Percentiles rank a stretch among this genome's conserved stretches.
These are phyloP conservation scores for Sebastes kiyomatsui DNA, from an alignment of 2,797 vertebrate genomes.

Conservation along the genomic window DNA sequence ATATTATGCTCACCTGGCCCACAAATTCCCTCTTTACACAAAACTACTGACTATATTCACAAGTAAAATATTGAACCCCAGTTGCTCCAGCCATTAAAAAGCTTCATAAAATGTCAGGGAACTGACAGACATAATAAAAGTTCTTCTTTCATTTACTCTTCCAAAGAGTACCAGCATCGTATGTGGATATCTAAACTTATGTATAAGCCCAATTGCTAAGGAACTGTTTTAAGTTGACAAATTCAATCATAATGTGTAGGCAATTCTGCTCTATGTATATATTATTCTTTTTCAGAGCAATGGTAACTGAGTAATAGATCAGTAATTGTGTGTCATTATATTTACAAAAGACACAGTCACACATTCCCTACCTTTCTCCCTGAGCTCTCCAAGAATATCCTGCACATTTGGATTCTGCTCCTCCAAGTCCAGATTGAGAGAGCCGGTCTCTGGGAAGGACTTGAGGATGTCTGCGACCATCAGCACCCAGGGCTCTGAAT, in stretches of 20 bases:
- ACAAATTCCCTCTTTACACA: neutral
- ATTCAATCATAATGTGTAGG: no score
- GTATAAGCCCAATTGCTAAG: no score
- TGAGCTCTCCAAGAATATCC: constrained; percentile 95
- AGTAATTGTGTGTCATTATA: neutral
- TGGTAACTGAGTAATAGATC: neutral
- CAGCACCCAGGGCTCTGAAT: constrained; percentile 98
- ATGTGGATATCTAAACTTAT: no score
- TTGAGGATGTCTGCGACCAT: constrained; percentile 99
- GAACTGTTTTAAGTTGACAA: no score
- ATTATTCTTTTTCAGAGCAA: neutral
- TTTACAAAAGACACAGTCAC: neutral
- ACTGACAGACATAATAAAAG: no score
- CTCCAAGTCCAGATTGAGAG: constrained; percentile 96
- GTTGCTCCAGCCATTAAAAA: no score
- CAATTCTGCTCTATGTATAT: neutral
- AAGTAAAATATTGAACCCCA: no score
- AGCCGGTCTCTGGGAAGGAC: constrained; percentile 97
- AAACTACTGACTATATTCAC: neutral
- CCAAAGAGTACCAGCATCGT: no score
- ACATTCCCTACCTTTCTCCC: constrained; percentile 91
- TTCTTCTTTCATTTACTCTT: no score
- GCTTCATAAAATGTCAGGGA: no score
- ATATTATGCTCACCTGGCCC: neutral
- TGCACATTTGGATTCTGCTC: constrained; percentile 99